Conservation (phyloP, 1,140 invertebrate genomes). For the Drosophila saltans region DNA sequence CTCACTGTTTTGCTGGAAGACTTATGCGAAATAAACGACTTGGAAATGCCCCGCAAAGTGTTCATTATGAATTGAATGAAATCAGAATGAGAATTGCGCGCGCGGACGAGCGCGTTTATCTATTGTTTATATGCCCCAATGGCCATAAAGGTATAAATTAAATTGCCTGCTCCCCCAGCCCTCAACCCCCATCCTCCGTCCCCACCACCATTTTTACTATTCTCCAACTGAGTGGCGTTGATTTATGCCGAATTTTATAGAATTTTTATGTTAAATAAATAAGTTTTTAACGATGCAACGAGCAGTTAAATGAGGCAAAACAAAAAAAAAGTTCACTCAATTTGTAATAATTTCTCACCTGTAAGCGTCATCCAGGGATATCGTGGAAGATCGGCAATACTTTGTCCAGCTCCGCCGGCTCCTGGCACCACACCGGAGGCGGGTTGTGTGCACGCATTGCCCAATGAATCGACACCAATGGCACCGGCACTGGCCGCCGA, state of each 20-base stretch:
- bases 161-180: slow-evolving; percentile 27
- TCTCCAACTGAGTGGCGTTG: slow-evolving; percentile 23
- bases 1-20: slow-evolving; percentile 51
- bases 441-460: slow-evolving; percentile 85
- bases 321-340: neutral
- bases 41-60: slow-evolving; percentile 71
- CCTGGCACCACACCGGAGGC: slow-evolving; percentile 84
- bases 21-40: slow-evolving; percentile 78
- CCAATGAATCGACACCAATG: slow-evolving; percentile 82
- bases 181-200: neutral
- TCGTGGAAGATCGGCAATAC: slow-evolving; percentile 92
- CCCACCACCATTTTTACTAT: neutral
- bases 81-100: slow-evolving; percentile 41
- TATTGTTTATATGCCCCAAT: slow-evolving; percentile 73
- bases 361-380: slow-evolving; percentile 99
- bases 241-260: slow-evolving; percentile 57
- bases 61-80: slow-evolving; percentile 68
- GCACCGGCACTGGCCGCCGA: slow-evolving; percentile 85
- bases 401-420: slow-evolving; percentile 86
- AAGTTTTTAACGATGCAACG: slow-evolving; percentile 13
- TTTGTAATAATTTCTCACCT: slow-evolving; percentile 85
- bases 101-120: slow-evolving; percentile 69
- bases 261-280: slow-evolving; percentile 41
- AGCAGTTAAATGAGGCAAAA: slow-evolving; percentile 1
- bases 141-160: slow-evolving; percentile 54